These are phyloP conservation scores for Cabera pusaria DNA, from an alignment of 2,888 invertebrate genomes.

Conservation along the genomic window DNA sequence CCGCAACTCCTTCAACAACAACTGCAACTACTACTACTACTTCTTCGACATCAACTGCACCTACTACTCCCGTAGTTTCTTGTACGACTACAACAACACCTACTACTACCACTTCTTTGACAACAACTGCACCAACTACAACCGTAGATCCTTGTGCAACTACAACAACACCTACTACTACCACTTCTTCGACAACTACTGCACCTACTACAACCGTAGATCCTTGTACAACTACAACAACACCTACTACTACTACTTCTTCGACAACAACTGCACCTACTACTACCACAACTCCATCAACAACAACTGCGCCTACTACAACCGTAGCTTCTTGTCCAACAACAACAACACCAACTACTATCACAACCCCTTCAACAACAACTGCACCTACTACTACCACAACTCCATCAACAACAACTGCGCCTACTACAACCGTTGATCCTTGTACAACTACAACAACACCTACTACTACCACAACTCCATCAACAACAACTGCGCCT, in stretches of 20 bases:
- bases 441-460: constrained; percentile 1
- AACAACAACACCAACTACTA: constrained; percentile 21
- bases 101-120: not conserved
- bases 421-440: constrained; percentile 10
- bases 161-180: not conserved
- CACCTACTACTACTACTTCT: constrained; percentile 14
- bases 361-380: constrained; percentile 6
- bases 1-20: constrained; percentile 2
- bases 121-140: not conserved
- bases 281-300: constrained; percentile 4
- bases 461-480: constrained; percentile 17
- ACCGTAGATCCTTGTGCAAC: no score
- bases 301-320: constrained; percentile 5
- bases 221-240: constrained; percentile 13
- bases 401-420: constrained; percentile 10
- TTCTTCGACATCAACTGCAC: not conserved
- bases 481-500: constrained; percentile 17
- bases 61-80: not conserved
- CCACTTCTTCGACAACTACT: not conserved
- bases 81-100: constrained; percentile 17
- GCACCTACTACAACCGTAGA: constrained; percentile 5
- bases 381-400: constrained; percentile 13
- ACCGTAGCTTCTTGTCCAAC: constrained; percentile 9
- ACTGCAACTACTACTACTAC: not conserved
- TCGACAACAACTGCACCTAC: constrained; percentile 21